Evolutionary conservation across 2,888 invertebrate species (phyloP), one percentile per base, ranked within the genome.

Genomic region (Epirrita christyi): DNA sequence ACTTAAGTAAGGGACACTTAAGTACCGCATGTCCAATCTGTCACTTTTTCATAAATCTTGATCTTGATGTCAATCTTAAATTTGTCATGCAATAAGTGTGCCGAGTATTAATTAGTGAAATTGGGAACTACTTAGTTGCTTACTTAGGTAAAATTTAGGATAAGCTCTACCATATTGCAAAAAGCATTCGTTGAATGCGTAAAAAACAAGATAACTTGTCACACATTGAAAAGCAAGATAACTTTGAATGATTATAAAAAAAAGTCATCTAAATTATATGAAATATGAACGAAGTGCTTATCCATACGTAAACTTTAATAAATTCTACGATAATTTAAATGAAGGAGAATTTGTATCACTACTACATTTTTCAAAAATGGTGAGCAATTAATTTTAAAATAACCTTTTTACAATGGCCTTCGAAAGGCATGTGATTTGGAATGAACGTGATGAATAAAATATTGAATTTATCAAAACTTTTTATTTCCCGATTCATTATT

Each of bases 361-460:
- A n/a, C n/a, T n/a, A n/a, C 5, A 32, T 32, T 32, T 27, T 21
- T 10, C 21, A 38, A 38, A 38, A 21, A 46, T 21, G 9, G 4
- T 5, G n/a, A 32, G 13, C 11, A 14, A n/a, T 41, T 37, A 44
- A 45, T 54, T 59, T 42, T 46, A 37, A 40, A 32, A 52, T 38
- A 54, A 29, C 38, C 38, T 28, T 51, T 34, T 51, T 51, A 53
- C 49, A 58, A 68, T 63, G 61, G 70, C 83, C 80, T 83, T 85
- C 83, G 52, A 47, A 83, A 84, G 82, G 82, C 77, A 78, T 76
- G 81, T 84, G 83, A 86, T 86, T 81, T 83, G 76, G 73, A 80
- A 81, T 83, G 81, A 77, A 80, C 73, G 81, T 83, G 81, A 86
- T 83, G 68, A 85, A 85, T 85, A 84, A 85, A 70, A 85, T 74